Evolutionary conservation across 2,888 invertebrate species (phyloP).

Genomic region (Phasia obesa): DNA sequence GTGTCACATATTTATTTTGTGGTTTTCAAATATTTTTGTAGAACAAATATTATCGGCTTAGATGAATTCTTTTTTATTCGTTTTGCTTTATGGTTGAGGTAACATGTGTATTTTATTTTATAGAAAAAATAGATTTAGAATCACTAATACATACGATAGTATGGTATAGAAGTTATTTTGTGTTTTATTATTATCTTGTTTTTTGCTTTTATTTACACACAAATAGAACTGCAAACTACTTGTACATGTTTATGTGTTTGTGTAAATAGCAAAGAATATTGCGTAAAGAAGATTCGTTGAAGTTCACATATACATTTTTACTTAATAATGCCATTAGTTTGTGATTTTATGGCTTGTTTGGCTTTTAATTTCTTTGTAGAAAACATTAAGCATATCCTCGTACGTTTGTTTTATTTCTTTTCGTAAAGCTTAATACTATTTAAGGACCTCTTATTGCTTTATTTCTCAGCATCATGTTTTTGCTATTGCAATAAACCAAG

Average conservation of each 20-base stretch:
- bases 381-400: not conserved
- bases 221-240: not conserved
- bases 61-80: conserved; percentile 17
- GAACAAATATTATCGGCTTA: conserved; percentile 65
- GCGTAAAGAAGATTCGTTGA: too few species aligned
- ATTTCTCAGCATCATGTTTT: not conserved
- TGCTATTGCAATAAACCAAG: not conserved
- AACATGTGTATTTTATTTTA: conserved; percentile 68
- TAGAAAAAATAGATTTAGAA: conserved; percentile 54
- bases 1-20: conserved; percentile 71
- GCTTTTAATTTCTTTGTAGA: conserved; percentile 43
- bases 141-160: conserved; percentile 26
- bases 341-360: conserved; percentile 57
- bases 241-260: not conserved
- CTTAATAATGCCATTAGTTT: conserved; percentile 58
- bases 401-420: not conserved
- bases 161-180: conserved; percentile 28
- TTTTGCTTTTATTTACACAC: conserved; percentile 5
- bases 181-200: not conserved
- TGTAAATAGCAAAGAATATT: not conserved
- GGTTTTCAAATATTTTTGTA: conserved; percentile 65
- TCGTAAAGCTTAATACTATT: not conserved
- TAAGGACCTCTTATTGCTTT: not conserved
- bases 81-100: conserved; percentile 45
- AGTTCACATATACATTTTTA: conserved; percentile 18